Base-by-base conservation (phyloP, 2,797 vertebrate genomes). In the Hypotaenidia philippensis region DNA sequence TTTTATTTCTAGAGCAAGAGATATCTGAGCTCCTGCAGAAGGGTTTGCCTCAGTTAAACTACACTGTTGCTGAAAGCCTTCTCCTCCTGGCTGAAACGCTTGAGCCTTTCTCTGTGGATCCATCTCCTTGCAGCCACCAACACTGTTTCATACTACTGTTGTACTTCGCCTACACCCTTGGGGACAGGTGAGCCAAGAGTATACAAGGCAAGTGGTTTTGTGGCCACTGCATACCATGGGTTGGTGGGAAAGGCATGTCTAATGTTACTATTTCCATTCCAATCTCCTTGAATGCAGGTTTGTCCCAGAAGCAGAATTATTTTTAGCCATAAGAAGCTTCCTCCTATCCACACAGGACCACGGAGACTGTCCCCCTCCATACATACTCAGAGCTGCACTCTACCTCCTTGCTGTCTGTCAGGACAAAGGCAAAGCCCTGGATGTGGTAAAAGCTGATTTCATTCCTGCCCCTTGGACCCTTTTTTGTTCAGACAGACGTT, bases 371-470 rank as follows among this genome's bases (percentile, higher is more conserved):
- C 94, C 94, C 13, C 98, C 99, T 69, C 86, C 91, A 40, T 95
- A 76, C 8, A 96, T 99, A 92, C 97, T 99, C 95, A 98, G 97
- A 97, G 98, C 99, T 84, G 98, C 98, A 85, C 88, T 99, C 96
- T 99, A 99, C 94, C 98, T 99, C 88, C 97, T 99, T 96, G 98
- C 99, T n/a, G 38, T 97, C 80, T 99, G 98, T 90, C 99, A 99
- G 87, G 98, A 99, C 89, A 98, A 98, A 96, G 97, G 97, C 89
- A 94, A 97, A 53, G 61, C 90, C 31, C 97, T 99, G 10, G 97
- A 98, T 5, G 50, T 84, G 98, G 99, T 99, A 98, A 97, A 96
- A 55, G 20, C 55, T 53, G 6, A 61, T 79, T 92, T 96, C 3
- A 32, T 92, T 76, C 32, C 47, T 85, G 41, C 11, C 31, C 52